These are phyloP conservation scores for Drosophila arawakana DNA, from an alignment of 1,140 invertebrate species.

Conservation along the genomic window DNA sequence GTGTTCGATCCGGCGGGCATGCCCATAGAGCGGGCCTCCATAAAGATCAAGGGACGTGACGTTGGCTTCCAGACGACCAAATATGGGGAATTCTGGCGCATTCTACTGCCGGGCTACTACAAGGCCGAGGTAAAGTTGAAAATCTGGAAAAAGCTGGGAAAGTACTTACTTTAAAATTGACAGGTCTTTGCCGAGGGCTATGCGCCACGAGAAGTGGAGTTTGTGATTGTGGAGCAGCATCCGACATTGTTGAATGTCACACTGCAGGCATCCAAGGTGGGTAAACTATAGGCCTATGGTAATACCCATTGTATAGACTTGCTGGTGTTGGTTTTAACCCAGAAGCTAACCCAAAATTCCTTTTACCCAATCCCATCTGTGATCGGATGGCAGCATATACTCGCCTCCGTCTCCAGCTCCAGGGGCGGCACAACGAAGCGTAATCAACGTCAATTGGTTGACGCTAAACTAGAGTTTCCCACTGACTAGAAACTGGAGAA, in stretches of 20 bases:
- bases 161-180: background rate
- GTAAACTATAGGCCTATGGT: background rate
- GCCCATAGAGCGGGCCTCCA: conserved; percentile 92
- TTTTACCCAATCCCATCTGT: background rate
- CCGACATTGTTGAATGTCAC: conserved; percentile 94
- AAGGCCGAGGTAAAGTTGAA: conserved; percentile 89
- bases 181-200: conserved; percentile 94
- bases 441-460: conserved; percentile 28
- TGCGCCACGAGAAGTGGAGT: conserved; percentile 92
- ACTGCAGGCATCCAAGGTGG: conserved; percentile 91
- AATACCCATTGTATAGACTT: background rate
- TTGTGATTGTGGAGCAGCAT: conserved; percentile 93
- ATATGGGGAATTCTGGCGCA: conserved; percentile 97
- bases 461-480: conserved; percentile 58
- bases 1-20: conserved; percentile 92
- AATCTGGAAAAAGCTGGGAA: background rate
- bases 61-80: conserved; percentile 95
- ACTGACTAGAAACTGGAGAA: conserved; percentile 45
- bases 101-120: conserved; percentile 93
- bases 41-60: conserved; percentile 94
- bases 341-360: conserved; percentile 9
- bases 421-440: conserved; percentile 29
- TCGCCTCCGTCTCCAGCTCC: conserved; percentile 5
- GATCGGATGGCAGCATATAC: conserved; percentile 29
- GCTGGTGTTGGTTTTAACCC: conserved; percentile 22